Evolutionary conservation across 1,140 invertebrate genomes (phyloP), one percentile per base, ranked within the genome.

Genomic region (Trichonephila clavipes): DNA sequence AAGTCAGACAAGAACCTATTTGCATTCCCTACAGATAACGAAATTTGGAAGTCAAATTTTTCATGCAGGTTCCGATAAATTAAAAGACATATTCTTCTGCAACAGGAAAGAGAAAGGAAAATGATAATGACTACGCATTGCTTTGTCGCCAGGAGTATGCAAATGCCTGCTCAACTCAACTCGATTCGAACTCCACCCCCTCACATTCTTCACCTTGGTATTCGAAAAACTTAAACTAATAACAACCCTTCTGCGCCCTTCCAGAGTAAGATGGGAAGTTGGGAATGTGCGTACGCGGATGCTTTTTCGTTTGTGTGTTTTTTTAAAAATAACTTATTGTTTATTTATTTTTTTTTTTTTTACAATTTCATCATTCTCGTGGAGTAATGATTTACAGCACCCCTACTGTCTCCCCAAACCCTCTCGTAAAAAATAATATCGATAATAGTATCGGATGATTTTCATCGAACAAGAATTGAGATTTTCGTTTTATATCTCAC

Each of bases 161-260:
- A 87, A 92, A 92, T 92, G 28, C 66, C 21, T 58, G n/a, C 40
- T 85, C 72, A 77, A 77, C 72, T 85, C 51, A 58, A 58, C 82
- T n/a, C 82, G 82, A 58, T 14, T 51, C 51, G n/a, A 51, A 8
- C 12, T 10, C 51, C 88, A 14, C 24, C 21, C 18, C 28, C 10
- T n/a, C 89, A n/a, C 19, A 12, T 64, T n/a, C 24, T 58, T 34
- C 87, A n/a, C 28, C 72, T 34, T 28, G 28, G 72, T 85, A 51
- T 85, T 85, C 40, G 34, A 69, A 77, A 92, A 92, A 92, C 77
- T 92, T 92, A 88, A 92, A 92, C 91, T 92, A 92, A 86, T 92
- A 92, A 92, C 91, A 87, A 40, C 40, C 66, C 59, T 34, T 40
- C 83, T 64, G 44, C 8, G 72, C 59, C 44, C 34, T 51, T 64